Evolutionary conservation across 2,888 invertebrate species (phyloP).

Genomic region (Synanthedon tipuliformis): DNA sequence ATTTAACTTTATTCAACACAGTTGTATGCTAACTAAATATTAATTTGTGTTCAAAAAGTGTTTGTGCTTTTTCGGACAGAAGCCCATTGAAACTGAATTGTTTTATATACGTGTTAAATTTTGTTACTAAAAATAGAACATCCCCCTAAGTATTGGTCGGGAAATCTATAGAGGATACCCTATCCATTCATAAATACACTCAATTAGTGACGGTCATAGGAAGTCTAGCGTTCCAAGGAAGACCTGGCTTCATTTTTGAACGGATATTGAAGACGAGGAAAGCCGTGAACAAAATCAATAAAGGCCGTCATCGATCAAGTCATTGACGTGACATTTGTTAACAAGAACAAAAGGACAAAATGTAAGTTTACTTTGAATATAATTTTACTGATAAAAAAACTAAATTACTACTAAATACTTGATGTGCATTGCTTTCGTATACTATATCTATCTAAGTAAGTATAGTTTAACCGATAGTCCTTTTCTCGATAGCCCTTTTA

Average conservation of each 20-base stretch:
- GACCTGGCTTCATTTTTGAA: constrained; percentile 1
- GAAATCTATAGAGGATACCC: constrained; percentile 31
- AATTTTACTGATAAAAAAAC: no score
- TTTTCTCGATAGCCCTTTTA: no score
- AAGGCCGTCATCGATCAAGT: constrained; percentile 2
- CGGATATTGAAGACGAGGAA: not conserved
- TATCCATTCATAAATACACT: constrained; percentile 61
- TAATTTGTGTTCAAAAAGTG: constrained; percentile 3
- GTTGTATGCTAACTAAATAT: constrained; percentile 9
- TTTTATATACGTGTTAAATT: constrained; percentile 13
- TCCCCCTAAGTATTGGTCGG: constrained; percentile 34
- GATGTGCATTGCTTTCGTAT: no score
- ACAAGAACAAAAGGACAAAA: constrained; percentile 2
- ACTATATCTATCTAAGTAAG: no score
- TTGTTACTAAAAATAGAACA: constrained; percentile 46
- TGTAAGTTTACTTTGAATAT: not conserved
- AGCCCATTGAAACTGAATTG: constrained; percentile 9
- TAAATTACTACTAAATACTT: no score
- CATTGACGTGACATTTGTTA: constrained; percentile 2
- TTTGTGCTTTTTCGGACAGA: constrained; percentile 20
- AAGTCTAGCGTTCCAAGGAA: constrained; percentile 3
- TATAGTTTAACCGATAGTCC: no score
- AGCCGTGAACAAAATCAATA: constrained; percentile 5
- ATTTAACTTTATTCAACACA: constrained; percentile 36
- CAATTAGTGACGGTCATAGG: constrained; percentile 51